phyloP scores from a whole-genome alignment of 2,888 invertebrate genomes.

The Cosmorhoe ocellata region DNA sequence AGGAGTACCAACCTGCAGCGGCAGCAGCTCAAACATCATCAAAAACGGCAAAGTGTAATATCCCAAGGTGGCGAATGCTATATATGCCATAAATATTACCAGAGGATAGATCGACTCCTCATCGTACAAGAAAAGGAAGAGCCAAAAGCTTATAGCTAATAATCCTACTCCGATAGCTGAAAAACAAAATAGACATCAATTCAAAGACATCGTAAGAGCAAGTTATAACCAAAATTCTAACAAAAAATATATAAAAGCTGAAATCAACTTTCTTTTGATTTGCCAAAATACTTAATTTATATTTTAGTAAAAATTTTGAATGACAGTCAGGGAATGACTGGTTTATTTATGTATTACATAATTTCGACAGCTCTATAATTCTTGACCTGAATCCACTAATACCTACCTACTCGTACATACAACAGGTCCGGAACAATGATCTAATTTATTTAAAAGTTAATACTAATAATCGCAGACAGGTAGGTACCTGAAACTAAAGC shows the following conservation, averaged over 20 bases:
- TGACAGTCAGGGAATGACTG: too few relatives aligned
- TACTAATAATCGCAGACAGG: too few relatives aligned
- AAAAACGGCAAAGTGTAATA: constrained; percentile 56
- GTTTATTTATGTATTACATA: too few relatives aligned
- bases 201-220: not conserved
- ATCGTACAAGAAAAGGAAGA: constrained; percentile 28
- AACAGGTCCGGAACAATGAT: too few relatives aligned
- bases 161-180: constrained; percentile 53
- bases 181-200: constrained; percentile 24
- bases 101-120: constrained; percentile 40
- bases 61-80: constrained; percentile 51
- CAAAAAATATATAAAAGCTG: too few relatives aligned
- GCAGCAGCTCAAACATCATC: constrained; percentile 59
- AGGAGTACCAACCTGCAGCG: constrained; percentile 61
- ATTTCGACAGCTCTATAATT: too few relatives aligned
- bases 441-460: too few relatives aligned
- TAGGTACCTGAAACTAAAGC: constrained; percentile 50
- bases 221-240: not conserved
- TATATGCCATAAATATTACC: constrained; percentile 45
- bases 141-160: constrained; percentile 38
- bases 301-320: too few relatives aligned
- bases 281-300: too few relatives aligned
- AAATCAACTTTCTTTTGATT: too few relatives aligned
- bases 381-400: too few relatives aligned
- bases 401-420: too few relatives aligned